phyloP scores from a whole-genome alignment of 2,888 invertebrate genomes.

The Yponomeuta plumbellus region DNA sequence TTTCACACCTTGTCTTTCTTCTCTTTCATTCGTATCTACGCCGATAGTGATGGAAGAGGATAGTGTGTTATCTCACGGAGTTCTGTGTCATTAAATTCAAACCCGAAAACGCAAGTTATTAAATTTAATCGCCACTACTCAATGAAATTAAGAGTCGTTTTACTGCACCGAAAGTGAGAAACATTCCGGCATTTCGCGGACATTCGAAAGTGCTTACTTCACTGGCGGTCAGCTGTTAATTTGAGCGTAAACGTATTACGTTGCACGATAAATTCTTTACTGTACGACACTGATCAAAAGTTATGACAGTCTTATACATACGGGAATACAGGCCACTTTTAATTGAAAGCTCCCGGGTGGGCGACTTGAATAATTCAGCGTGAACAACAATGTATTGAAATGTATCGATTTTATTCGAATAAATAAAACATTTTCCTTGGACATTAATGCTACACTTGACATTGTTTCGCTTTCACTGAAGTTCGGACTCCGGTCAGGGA shows the following conservation, averaged over 20 bases:
- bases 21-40: too few species aligned
- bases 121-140: neutral
- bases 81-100: neutral
- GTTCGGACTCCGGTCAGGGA: neutral
- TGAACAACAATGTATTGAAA: neutral
- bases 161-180: neutral
- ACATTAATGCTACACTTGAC: slow-evolving; percentile 12
- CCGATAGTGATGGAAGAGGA: too few species aligned
- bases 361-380: slow-evolving; percentile 9
- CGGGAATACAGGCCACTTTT: neutral
- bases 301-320: neutral
- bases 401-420: slow-evolving; percentile 7
- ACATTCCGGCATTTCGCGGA: neutral
- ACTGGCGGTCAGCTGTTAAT: neutral
- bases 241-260: neutral
- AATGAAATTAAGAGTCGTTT: neutral
- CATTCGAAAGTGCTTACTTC: neutral
- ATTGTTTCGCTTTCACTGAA: slow-evolving; percentile 9
- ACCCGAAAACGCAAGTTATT: neutral
- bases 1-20: too few species aligned
- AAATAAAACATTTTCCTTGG: slow-evolving; percentile 4
- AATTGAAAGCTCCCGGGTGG: neutral
- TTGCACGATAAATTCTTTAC: neutral
- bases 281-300: neutral
- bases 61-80: too few species aligned